phyloP scores from a whole-genome alignment of 2,888 invertebrate genomes.

The Graphium colonna region DNA sequence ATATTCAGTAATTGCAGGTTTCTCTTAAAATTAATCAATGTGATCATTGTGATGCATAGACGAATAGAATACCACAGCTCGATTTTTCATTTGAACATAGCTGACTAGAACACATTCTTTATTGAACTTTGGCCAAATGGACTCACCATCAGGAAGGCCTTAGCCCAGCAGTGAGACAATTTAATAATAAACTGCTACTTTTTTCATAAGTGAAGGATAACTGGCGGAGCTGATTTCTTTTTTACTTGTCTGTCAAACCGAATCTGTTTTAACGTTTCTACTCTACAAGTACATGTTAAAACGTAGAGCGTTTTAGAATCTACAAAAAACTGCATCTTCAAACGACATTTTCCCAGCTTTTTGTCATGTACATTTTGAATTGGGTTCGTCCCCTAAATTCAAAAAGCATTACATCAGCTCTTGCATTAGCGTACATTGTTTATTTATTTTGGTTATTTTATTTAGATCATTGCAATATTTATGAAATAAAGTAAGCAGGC shows the following conservation, averaged over 20 bases:
- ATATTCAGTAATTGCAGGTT: not conserved
- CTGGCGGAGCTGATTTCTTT: not conserved
- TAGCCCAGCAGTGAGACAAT: too few relatives aligned
- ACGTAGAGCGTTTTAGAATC: not conserved
- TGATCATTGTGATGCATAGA: not conserved
- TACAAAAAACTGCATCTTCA: not conserved
- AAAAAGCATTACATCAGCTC: not conserved
- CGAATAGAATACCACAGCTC: conserved; percentile 4
- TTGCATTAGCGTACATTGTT: not conserved
- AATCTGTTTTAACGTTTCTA: not conserved
- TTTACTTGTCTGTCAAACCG: not conserved
- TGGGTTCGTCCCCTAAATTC: not conserved
- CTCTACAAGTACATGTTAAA: too few relatives aligned
- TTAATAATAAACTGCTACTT: too few relatives aligned
- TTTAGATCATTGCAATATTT: too few relatives aligned
- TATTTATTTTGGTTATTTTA: too few relatives aligned
- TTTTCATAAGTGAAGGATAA: not conserved
- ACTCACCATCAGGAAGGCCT: not conserved
- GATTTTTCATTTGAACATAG: not conserved
- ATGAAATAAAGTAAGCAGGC: not conserved
- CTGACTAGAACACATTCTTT: not conserved
- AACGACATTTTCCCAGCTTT: not conserved
- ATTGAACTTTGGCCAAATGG: not conserved
- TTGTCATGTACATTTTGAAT: not conserved
- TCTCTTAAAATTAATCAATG: not conserved